phyloP scores from a whole-genome alignment of 1,140 invertebrate genomes.

The Sycophila sp. region DNA sequence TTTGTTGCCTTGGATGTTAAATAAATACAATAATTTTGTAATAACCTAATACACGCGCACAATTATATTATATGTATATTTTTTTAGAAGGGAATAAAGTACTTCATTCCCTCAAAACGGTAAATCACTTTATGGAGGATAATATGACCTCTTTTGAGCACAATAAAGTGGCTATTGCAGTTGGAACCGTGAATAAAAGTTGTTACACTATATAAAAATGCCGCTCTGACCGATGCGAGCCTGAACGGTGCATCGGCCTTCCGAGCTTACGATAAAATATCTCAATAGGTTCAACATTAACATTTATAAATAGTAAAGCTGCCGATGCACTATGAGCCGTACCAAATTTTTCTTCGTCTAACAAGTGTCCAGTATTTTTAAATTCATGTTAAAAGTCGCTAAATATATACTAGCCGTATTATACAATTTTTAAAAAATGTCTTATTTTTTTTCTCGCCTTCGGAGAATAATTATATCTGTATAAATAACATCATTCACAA shows the following conservation, averaged over 20 bases:
- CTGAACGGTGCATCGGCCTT: not conserved
- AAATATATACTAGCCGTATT: not conserved
- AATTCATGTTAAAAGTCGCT: not conserved
- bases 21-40: too few relatives aligned
- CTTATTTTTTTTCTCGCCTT: not conserved
- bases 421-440: not conserved
- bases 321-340: not conserved
- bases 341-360: not conserved
- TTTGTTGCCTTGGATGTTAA: too few relatives aligned
- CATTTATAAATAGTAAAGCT: constrained; percentile 20
- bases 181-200: too few relatives aligned
- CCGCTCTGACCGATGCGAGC: not conserved
- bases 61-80: too few relatives aligned
- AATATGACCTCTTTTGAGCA: too few relatives aligned
- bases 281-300: constrained; percentile 23
- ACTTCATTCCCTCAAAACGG: too few relatives aligned
- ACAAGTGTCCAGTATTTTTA: not conserved
- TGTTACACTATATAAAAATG: not conserved
- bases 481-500: not conserved
- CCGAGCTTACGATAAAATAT: constrained; percentile 9
- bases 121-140: too few relatives aligned
- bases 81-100: too few relatives aligned
- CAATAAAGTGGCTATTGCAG: too few relatives aligned
- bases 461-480: not conserved
- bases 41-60: too few relatives aligned